Conservation (phyloP, 2,888 invertebrate species). For the Eristalinus aeneus region DNA sequence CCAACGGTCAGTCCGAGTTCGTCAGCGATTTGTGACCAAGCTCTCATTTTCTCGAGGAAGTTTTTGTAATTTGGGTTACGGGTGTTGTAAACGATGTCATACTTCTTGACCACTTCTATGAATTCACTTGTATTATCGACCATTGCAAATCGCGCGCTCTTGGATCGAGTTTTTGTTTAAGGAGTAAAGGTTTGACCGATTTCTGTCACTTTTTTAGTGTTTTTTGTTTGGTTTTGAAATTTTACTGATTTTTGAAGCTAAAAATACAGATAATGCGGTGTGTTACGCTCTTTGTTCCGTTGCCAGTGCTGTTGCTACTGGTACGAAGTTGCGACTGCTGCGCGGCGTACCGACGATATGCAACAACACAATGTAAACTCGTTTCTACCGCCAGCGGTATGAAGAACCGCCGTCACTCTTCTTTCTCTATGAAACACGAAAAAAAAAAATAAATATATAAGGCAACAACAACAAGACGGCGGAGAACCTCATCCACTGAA, state of each 20-base stretch:
- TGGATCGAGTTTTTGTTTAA: neutral
- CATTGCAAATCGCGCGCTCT: conserved; percentile 12
- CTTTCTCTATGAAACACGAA: conserved; percentile 36
- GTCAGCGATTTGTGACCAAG: conserved; percentile 79
- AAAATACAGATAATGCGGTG: conserved; percentile 12
- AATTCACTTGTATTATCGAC: conserved; percentile 79
- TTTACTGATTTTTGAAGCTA: neutral
- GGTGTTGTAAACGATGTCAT: conserved; percentile 79
- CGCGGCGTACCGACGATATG: conserved; percentile 46
- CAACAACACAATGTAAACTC: conserved; percentile 57
- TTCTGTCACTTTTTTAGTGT: neutral
- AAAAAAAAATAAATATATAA: conserved; percentile 31
- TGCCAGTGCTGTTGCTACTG: conserved; percentile 53
- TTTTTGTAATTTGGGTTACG: conserved; percentile 80
- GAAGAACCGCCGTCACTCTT: conserved; percentile 66
- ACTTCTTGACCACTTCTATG: conserved; percentile 79
- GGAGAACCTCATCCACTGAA: neutral
- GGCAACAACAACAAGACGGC: conserved; percentile 19
- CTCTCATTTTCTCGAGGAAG: conserved; percentile 78
- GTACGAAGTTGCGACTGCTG: conserved; percentile 44
- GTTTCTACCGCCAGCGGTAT: conserved; percentile 70
- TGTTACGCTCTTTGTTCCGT: conserved; percentile 44
- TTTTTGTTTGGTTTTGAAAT: neutral
- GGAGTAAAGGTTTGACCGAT: neutral
- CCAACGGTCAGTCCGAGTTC: conserved; percentile 80